These are phyloP conservation scores for Synanthedon andrenaeformis DNA, from an alignment of 2,888 invertebrate genomes.

Conservation along the genomic window DNA sequence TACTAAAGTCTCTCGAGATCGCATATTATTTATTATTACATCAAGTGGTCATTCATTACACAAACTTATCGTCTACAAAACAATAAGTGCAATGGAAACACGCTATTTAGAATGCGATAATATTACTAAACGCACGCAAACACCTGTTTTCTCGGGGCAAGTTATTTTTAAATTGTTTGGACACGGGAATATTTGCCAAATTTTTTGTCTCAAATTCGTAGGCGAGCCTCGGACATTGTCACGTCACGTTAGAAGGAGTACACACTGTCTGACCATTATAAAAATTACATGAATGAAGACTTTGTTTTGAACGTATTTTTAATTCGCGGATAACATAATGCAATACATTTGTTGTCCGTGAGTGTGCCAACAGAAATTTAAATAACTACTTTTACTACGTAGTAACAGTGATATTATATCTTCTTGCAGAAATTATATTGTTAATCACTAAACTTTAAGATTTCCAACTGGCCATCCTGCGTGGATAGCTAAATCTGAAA, in stretches of 20 bases:
- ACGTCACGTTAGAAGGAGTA: constrained; percentile 24
- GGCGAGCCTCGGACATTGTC: constrained; percentile 21
- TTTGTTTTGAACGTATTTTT: neutral
- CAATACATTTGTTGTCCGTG: too few species aligned
- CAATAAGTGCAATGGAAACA: constrained; percentile 15
- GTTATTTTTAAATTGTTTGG: constrained; percentile 30
- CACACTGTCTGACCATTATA: constrained; percentile 16
- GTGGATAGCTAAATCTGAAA: too few species aligned
- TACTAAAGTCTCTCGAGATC: too few species aligned
- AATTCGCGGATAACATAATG: neutral
- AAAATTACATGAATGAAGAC: constrained; percentile 1
- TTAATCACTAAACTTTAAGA: too few species aligned
- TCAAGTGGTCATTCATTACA: too few species aligned
- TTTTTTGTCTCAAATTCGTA: constrained; percentile 19
- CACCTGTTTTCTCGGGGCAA: constrained; percentile 46
- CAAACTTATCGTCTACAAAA: too few species aligned
- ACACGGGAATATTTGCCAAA: constrained; percentile 27
- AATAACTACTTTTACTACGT: too few species aligned
- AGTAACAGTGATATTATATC: too few species aligned
- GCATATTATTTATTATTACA: too few species aligned
- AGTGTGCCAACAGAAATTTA: too few species aligned
- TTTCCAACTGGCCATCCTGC: too few species aligned
- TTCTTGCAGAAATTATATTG: too few species aligned
- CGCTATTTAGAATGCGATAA: constrained; percentile 14
- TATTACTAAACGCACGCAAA: constrained; percentile 16